phyloP scores from a whole-genome alignment of 1,140 invertebrate genomes.

The Oedothorax gibbosus region DNA sequence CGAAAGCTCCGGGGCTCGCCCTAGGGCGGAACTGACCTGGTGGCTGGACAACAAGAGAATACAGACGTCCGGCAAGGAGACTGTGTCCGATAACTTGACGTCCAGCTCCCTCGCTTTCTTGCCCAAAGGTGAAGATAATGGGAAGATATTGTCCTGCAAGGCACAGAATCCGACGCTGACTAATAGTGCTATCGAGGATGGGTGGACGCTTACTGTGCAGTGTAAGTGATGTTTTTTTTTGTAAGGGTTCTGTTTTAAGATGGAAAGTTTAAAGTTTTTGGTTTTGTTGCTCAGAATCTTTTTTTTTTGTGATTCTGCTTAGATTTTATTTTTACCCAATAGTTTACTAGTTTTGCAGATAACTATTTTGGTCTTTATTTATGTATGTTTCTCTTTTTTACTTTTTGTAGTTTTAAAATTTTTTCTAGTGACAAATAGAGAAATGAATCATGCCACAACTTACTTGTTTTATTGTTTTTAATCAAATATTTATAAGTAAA shows the following conservation, averaged over 20 bases:
- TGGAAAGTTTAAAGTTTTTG: background rate
- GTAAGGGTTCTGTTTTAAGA: background rate
- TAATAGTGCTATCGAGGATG: conserved; percentile 78
- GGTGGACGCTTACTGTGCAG: conserved; percentile 86
- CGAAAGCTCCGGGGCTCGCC: conserved; percentile 63
- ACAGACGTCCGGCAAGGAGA: conserved; percentile 54
- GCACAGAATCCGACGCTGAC: conserved; percentile 79
- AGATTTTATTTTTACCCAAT: too few relatives aligned
- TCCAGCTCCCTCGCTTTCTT: conserved; percentile 63
- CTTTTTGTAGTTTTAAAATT: too few relatives aligned
- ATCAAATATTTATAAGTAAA: too few relatives aligned
- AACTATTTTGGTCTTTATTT: too few relatives aligned
- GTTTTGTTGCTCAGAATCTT: too few relatives aligned
- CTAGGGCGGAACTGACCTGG: conserved; percentile 65
- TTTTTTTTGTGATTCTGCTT: too few relatives aligned
- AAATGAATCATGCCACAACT: too few relatives aligned
- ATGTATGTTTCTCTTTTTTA: too few relatives aligned
- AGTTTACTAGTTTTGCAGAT: too few relatives aligned
- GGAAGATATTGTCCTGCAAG: conserved; percentile 83
- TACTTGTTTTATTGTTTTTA: too few relatives aligned
- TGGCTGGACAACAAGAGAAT: conserved; percentile 63
- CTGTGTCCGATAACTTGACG: conserved; percentile 62
- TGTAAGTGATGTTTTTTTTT: conserved; percentile 76
- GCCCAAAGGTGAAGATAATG: conserved; percentile 81
- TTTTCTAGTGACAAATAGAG: too few relatives aligned